Percentiles rank a stretch among this genome's conserved stretches.
phyloP scores from a whole-genome alignment of 2,113 vertebrate genomes.

The Brachypodius melanocephalos region DNA sequence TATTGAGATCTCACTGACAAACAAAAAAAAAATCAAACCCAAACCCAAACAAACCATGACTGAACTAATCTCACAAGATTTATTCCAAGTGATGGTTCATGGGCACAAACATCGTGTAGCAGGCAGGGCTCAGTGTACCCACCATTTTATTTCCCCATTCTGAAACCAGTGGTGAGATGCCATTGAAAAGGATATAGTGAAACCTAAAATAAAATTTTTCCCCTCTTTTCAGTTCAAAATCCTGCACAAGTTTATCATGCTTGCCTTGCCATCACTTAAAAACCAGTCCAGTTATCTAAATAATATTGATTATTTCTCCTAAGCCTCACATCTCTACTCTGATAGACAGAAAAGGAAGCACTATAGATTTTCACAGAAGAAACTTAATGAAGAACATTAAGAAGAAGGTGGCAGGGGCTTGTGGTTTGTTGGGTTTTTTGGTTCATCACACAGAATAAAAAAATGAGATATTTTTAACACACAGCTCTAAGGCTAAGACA shows the following conservation, averaged over 20 bases:
- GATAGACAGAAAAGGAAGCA: background rate
- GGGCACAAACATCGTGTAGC: background rate
- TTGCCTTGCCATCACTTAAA: background rate
- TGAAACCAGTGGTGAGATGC: background rate
- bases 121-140: background rate
- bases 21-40: background rate
- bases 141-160: background rate
- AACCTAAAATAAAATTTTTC: background rate
- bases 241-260: background rate
- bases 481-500: background rate
- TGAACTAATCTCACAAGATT: background rate
- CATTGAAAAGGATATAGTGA: background rate
- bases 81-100: background rate
- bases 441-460: background rate
- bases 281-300: background rate
- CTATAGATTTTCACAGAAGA: background rate
- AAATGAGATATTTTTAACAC: background rate
- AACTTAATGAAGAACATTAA: background rate
- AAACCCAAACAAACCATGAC: background rate
- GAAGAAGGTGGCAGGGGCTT: background rate
- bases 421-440: too few relatives aligned
- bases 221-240: background rate
- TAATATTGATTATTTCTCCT: background rate
- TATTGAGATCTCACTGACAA: background rate
- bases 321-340: background rate